phyloP scores from a whole-genome alignment of 2,797 vertebrate species.

The Semotilus atromaculatus region DNA sequence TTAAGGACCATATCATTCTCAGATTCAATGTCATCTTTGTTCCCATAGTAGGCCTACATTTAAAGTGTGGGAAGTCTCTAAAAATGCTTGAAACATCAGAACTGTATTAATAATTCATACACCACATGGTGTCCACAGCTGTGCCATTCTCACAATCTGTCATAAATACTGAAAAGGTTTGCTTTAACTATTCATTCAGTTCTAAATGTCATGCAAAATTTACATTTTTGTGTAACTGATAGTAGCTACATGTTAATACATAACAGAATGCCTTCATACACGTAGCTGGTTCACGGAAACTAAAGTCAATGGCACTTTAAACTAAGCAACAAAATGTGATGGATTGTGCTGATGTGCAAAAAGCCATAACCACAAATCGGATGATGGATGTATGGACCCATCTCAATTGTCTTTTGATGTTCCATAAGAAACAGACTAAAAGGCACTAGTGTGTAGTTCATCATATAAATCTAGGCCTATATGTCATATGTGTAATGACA shows the following conservation, averaged over 20 bases:
- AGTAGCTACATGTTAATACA: neutral
- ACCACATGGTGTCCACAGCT: constrained; percentile 24
- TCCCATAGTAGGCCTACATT: constrained; percentile 4
- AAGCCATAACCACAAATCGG: too few species aligned
- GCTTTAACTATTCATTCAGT: constrained; percentile 37
- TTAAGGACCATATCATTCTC: neutral
- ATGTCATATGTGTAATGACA: neutral
- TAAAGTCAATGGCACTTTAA: neutral
- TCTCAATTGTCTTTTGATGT: neutral
- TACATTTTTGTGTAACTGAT: neutral
- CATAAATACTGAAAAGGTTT: constrained; percentile 33
- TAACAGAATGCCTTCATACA: neutral
- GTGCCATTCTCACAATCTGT: constrained; percentile 21
- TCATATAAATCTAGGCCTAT: neutral
- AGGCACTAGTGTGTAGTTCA: neutral
- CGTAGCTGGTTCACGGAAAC: neutral
- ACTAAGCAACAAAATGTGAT: neutral
- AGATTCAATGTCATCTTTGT: constrained; percentile 6
- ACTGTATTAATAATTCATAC: constrained; percentile 41
- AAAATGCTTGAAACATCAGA: constrained; percentile 40
- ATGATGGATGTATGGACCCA: neutral
- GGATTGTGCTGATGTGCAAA: neutral
- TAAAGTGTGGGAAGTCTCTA: constrained; percentile 39
- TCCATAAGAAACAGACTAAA: neutral
- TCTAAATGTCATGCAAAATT: constrained; percentile 28